phyloP scores from a whole-genome alignment of 2,797 vertebrate species.

The Anableps anableps region DNA sequence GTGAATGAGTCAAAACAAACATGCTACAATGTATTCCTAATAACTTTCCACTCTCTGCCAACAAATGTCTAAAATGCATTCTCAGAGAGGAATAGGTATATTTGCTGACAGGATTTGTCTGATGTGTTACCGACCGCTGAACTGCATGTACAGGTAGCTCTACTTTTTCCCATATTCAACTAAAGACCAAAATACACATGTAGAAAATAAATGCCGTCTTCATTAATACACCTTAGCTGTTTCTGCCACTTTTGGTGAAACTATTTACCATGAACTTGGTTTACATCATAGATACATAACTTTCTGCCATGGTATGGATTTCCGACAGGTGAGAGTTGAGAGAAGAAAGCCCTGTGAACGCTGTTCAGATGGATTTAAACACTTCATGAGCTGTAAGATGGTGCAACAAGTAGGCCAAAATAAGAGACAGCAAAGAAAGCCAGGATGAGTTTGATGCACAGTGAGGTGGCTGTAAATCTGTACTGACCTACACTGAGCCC shows the following conservation, averaged over 20 bases:
- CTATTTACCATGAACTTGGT: not conserved
- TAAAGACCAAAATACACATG: not conserved
- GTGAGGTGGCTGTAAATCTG: constrained; percentile 36
- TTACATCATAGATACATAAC: not conserved
- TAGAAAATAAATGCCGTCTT: too few relatives aligned
- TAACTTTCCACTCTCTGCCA: not conserved
- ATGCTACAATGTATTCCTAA: constrained; percentile 8
- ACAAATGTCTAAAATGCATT: constrained; percentile 1
- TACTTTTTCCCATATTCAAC: too few relatives aligned
- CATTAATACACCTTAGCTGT: not conserved
- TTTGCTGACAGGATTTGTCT: not conserved
- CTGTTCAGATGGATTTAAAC: constrained; percentile 29
- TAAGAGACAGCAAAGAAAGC: constrained; percentile 36
- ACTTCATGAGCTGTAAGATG: constrained; percentile 35
- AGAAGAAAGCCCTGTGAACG: constrained; percentile 6
- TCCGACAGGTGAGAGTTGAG: constrained; percentile 10
- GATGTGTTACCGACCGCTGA: not conserved
- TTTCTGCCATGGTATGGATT: not conserved
- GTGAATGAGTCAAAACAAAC: not conserved
- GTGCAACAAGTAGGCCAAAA: constrained; percentile 34
- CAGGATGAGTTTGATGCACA: constrained; percentile 34
- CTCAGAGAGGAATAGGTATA: not conserved
- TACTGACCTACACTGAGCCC: constrained; percentile 35
- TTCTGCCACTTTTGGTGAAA: not conserved
- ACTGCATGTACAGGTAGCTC: not conserved